Evolutionary conservation across 2,113 vertebrate species (phyloP).

Genomic region (Neomonachus schauinslandi): DNA sequence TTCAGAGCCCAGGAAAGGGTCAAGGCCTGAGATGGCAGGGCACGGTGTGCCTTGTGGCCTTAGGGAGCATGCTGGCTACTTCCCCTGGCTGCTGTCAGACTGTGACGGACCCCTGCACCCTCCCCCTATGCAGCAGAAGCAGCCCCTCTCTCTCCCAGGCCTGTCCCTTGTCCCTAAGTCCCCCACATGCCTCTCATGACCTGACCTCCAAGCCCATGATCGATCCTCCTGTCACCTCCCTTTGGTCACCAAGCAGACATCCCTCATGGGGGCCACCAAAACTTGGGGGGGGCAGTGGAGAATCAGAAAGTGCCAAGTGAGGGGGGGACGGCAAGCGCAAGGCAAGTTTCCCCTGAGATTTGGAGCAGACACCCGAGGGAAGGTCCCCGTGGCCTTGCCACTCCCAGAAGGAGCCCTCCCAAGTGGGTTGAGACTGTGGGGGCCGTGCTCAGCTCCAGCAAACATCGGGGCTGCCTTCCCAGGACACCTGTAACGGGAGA

Average conservation of each 20-base stretch:
- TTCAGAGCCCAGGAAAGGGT: neutral
- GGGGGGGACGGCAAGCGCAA: neutral
- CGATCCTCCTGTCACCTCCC: neutral
- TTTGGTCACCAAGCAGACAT: neutral
- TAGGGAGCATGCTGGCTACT: neutral
- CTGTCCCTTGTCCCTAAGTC: neutral
- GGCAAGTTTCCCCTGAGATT: no score
- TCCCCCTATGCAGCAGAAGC: neutral
- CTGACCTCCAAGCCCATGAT: neutral
- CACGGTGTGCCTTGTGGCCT: neutral
- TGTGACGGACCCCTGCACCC: neutral
- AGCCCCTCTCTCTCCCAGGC: neutral
- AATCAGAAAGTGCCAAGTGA: neutral
- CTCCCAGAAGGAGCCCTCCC: neutral
- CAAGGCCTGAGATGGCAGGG: neutral
- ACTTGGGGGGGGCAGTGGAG: neutral
- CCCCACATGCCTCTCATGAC: neutral
- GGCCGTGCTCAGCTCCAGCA: neutral
- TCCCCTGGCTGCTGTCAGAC: neutral
- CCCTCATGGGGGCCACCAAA: neutral
- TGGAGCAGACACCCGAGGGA: neutral
- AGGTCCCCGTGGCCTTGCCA: neutral
- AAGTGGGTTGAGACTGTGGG: rapidly evolving
- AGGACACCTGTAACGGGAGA: rapidly evolving
- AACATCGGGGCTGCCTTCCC: rapidly evolving